These are phyloP conservation scores for Sardinella longiceps DNA, from an alignment of 2,797 vertebrate genomes.

Conservation along the genomic window DNA sequence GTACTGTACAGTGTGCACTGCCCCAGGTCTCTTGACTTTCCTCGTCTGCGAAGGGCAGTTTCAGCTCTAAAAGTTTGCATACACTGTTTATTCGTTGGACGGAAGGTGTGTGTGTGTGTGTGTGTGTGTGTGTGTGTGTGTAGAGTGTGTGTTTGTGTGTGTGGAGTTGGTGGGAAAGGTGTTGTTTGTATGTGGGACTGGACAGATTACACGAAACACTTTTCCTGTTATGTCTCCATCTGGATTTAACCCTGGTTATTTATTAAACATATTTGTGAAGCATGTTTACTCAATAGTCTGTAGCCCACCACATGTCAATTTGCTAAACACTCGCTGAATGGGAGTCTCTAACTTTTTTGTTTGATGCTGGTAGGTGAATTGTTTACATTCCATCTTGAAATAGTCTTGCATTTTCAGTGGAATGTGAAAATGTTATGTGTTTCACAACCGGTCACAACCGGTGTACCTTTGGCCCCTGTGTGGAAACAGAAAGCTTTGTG, in stretches of 20 bases:
- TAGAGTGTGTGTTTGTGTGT: neutral
- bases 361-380: neutral
- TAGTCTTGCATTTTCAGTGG: neutral
- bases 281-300: conserved; percentile 17
- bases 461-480: neutral
- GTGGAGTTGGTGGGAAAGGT: neutral
- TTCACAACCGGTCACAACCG: neutral
- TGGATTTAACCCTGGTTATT: conserved; percentile 1
- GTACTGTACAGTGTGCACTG: neutral
- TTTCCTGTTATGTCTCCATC: neutral
- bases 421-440: conserved; percentile 16
- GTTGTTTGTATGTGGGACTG: conserved; percentile 9
- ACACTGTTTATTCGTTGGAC: conserved; percentile 3
- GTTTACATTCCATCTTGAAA: conserved; percentile 7
- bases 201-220: conserved; percentile 3
- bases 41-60: neutral
- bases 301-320: neutral
- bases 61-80: conserved; percentile 1
- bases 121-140: neutral
- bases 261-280: conserved; percentile 4
- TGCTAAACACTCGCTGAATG: neutral
- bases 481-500: neutral
- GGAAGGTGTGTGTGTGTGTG: neutral
- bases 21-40: neutral
- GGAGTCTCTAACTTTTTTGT: neutral